These are phyloP conservation scores for Zaprionus tsacasi DNA, from an alignment of 1,140 invertebrate species.

Conservation along the genomic window DNA sequence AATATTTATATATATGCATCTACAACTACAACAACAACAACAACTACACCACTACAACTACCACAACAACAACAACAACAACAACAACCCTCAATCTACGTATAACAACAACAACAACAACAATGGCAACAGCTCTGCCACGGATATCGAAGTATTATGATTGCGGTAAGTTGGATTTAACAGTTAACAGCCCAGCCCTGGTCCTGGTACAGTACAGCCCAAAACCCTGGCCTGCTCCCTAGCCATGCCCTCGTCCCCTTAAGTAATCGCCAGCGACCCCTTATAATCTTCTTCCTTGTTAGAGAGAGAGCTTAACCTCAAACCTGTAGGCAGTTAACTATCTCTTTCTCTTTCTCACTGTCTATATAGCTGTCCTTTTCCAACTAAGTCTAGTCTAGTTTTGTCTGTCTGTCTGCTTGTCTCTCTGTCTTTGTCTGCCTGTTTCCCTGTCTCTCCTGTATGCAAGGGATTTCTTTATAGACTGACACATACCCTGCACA, in stretches of 20 bases:
- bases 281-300: not conserved
- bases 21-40: slow-evolving; percentile 63
- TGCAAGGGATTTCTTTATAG: not conserved
- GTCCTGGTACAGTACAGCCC: not conserved
- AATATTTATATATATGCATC: slow-evolving; percentile 21
- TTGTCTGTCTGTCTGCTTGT: not conserved
- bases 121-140: slow-evolving; percentile 85
- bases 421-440: slow-evolving; percentile 28
- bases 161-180: slow-evolving; percentile 86
- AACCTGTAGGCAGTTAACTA: not conserved
- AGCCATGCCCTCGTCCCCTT: not conserved
- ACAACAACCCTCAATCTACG: slow-evolving; percentile 43
- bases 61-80: slow-evolving; percentile 59
- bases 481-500: not conserved
- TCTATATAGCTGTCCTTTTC: slow-evolving; percentile 22
- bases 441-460: not conserved
- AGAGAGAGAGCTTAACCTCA: not conserved
- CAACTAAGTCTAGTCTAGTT: not conserved
- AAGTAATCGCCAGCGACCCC: not conserved
- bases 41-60: slow-evolving; percentile 46
- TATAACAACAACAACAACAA: slow-evolving; percentile 44
- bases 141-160: slow-evolving; percentile 88
- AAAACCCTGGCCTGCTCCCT: not conserved
- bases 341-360: not conserved
- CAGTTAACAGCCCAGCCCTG: not conserved